These are phyloP conservation scores for Tanytarsus gracilentus DNA, from an alignment of 2,888 invertebrate genomes.

Conservation along the genomic window DNA sequence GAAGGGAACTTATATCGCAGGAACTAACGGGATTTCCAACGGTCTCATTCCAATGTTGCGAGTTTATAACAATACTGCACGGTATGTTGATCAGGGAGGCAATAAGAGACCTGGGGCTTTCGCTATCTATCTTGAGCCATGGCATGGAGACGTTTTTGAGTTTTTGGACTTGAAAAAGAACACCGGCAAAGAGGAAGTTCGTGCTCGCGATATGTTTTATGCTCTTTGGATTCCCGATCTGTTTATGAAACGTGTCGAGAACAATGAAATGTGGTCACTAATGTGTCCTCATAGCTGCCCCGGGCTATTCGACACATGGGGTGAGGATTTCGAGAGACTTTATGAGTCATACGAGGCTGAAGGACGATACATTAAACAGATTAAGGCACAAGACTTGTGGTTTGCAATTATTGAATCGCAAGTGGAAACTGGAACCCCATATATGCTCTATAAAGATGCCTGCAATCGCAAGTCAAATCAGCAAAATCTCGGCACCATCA, in stretches of 20 bases:
- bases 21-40: constrained; percentile 86
- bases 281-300: constrained; percentile 91
- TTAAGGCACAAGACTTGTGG: constrained; percentile 78
- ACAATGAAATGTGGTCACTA: constrained; percentile 72
- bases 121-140: constrained; percentile 57
- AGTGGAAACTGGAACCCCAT: constrained; percentile 91
- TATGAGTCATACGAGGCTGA: constrained; percentile 73
- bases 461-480: constrained; percentile 93
- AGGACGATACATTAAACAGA: constrained; percentile 53
- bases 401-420: constrained; percentile 80
- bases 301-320: constrained; percentile 79
- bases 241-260: constrained; percentile 84
- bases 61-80: constrained; percentile 83
- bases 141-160: constrained; percentile 91
- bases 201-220: constrained; percentile 87
- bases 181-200: constrained; percentile 79
- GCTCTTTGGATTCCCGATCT: constrained; percentile 93
- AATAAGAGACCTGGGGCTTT: constrained; percentile 77
- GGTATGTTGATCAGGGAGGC: constrained; percentile 91
- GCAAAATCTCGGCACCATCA: constrained; percentile 90
- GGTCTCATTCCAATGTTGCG: constrained; percentile 87
- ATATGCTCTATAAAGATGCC: constrained; percentile 87
- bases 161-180: constrained; percentile 87
- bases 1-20: constrained; percentile 75
- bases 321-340: constrained; percentile 77